Evolutionary conservation across 2,797 vertebrate species (phyloP), one percentile per base, ranked within the genome.

Genomic region (Scleropages formosus): DNA sequence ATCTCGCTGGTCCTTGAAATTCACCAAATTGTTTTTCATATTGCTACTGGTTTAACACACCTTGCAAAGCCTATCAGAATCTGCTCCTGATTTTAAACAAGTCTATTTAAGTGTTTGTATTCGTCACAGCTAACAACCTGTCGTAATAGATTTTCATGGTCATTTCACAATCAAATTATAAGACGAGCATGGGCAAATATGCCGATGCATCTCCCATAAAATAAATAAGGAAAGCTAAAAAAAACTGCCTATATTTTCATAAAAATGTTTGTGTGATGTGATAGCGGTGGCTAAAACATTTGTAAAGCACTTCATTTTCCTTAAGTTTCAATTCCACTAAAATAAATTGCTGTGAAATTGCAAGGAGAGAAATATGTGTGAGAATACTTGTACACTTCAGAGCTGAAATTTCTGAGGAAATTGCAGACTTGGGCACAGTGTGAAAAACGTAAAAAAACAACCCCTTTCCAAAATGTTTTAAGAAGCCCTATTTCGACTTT

Each of bases 161-260:
- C 84, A 84, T 84, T 85, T 87, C 83, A 83, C 82, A 83, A 82
- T 87, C 75, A 80, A 85, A 84, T 84, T 79, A 83, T 72, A 80
- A 70, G 79, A 26, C 26, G 13, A 49, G 39, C 13, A 65, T 61
- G 51, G 73, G 44, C 69, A 76, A 72, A 75, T 71, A 73, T 72
- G 67, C 79, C 75, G 53, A 72, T 63, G 56, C 74, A 31, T 74
- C 72, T 53, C 67, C 72, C 75, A 63, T 51, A 78, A 72, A 72
- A 71, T 62, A 63, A 63, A 62, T 49, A 27, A 69, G 63, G 75
- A 75, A 71, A 78, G 9, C 74, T 68, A 63, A 64, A 63, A 69
- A 67, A 76, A 64, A 58, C 31, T 49, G 72, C 15, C 22, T 44
- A 47, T 65, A 27, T 39, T 77, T 71, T 77, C 76, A 78, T 75